Conservation (phyloP, 2,797 vertebrate species). For the Ctenochaetus hawaiiensis region DNA sequence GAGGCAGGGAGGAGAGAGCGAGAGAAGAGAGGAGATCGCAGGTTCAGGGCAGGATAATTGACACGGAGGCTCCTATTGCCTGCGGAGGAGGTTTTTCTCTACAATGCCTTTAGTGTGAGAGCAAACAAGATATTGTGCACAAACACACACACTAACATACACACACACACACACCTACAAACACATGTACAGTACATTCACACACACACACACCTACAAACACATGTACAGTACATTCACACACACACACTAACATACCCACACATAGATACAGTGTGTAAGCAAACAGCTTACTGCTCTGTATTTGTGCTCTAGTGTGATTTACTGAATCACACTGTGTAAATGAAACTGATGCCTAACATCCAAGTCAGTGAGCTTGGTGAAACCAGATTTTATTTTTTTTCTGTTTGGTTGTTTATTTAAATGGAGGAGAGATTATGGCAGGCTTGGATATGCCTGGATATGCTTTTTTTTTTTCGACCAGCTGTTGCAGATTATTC, state of each 20-base stretch:
- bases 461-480: no score
- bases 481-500: not conserved
- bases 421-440: not conserved
- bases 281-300: conserved; percentile 41
- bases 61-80: conserved; percentile 81
- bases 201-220: conserved; percentile 20
- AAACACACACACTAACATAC: conserved; percentile 42
- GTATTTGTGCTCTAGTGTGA: conserved; percentile 40
- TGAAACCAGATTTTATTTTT: not conserved
- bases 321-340: conserved; percentile 27
- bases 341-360: conserved; percentile 35
- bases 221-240: conserved; percentile 17
- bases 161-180: conserved; percentile 26
- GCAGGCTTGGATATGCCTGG: no score
- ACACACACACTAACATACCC: conserved; percentile 13
- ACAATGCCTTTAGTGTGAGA: conserved; percentile 75
- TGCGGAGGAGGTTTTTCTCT: conserved; percentile 74
- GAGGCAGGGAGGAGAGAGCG: conserved; percentile 79
- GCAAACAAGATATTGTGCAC: conserved; percentile 79
- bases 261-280: conserved; percentile 25
- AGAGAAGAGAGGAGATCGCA: conserved; percentile 80
- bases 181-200: conserved; percentile 44
- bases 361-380: not conserved
- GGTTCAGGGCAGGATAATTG: conserved; percentile 87
- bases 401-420: conserved; percentile 2